phyloP scores from a whole-genome alignment of 2,888 invertebrate species.

The Calephelis perditalis region DNA sequence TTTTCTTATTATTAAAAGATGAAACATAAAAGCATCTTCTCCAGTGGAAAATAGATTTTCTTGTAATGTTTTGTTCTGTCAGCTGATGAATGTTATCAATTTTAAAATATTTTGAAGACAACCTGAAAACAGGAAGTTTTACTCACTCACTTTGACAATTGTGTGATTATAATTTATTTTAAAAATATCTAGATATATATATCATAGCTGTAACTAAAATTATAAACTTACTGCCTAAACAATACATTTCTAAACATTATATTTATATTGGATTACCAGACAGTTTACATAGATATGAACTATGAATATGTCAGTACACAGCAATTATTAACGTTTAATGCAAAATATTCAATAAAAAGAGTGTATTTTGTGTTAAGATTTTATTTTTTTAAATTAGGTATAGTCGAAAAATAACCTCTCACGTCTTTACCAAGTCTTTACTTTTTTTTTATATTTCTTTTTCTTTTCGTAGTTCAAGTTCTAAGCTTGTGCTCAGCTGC shows the following conservation, averaged over 20 bases:
- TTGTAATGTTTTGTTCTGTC: constrained; percentile 28
- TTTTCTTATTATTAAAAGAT: constrained; percentile 69
- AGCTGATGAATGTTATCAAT: constrained; percentile 39
- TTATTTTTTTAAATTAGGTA: too few relatives aligned
- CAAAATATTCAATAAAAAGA: too few relatives aligned
- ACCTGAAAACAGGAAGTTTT: constrained; percentile 38
- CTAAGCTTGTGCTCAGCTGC: too few relatives aligned
- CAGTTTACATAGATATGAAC: neutral
- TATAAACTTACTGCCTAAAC: constrained; percentile 46
- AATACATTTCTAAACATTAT: constrained; percentile 54
- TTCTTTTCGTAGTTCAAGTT: too few relatives aligned
- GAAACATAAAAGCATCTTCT: constrained; percentile 49
- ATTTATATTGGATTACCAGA: neutral
- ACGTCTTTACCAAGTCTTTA: too few relatives aligned
- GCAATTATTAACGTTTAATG: too few relatives aligned
- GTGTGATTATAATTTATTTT: too few relatives aligned
- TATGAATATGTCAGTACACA: neutral
- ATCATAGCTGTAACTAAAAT: neutral
- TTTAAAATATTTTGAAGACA: constrained; percentile 43
- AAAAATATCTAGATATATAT: too few relatives aligned
- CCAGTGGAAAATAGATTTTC: constrained; percentile 20
- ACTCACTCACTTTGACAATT: too few relatives aligned
- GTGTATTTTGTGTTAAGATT: too few relatives aligned
- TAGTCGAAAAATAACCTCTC: too few relatives aligned
- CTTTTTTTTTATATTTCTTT: too few relatives aligned